A percentile compares a stretch with the other conserved stretches of the same genome.
Conservation (phyloP, 2,888 invertebrate species). For the Arctia plantaginis region DNA sequence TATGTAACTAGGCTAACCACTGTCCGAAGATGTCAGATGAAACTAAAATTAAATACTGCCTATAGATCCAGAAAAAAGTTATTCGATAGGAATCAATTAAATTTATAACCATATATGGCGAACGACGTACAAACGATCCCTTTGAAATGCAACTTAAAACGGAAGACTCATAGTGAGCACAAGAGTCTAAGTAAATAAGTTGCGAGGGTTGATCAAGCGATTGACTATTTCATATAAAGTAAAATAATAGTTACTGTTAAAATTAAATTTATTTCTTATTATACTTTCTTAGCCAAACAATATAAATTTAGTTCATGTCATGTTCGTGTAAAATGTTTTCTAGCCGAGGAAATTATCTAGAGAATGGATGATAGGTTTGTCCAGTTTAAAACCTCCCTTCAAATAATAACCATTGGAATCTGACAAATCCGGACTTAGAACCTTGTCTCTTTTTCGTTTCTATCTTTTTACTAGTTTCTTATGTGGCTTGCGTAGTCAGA, state of each 20-base stretch:
- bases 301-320: neutral
- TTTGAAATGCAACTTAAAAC: neutral
- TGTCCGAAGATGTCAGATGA: neutral
- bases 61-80: neutral
- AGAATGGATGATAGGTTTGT: neutral
- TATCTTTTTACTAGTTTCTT: too few species aligned
- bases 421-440: too few species aligned
- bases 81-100: neutral
- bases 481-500: too few species aligned
- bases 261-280: neutral
- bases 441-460: too few species aligned
- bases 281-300: neutral
- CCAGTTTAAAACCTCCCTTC: neutral
- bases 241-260: too few species aligned
- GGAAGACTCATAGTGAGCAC: neutral
- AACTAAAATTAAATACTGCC: neutral
- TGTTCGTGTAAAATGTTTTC: neutral
- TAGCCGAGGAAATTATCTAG: neutral
- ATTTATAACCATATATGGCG: neutral
- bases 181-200: neutral
- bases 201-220: neutral
- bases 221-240: too few species aligned
- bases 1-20: slow-evolving; percentile 1
- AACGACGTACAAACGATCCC: neutral
- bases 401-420: neutral